Base-by-base conservation (phyloP, 1,140 invertebrate genomes). In the Brachionus angularis region DNA sequence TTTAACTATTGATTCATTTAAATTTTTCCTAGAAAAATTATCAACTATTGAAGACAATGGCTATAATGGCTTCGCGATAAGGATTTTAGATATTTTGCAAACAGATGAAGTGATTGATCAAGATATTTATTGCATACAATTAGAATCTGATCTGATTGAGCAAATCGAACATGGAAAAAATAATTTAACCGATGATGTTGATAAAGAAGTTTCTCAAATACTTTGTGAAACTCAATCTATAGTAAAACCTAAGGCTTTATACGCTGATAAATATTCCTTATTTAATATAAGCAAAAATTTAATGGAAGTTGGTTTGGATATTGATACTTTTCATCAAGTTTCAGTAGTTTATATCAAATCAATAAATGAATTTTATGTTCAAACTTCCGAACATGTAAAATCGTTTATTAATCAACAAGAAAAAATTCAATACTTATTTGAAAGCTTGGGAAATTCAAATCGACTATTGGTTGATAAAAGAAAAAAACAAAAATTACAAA, bases 351-450 rank as follows among this genome's bases (percentile, higher is more conserved):
- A 67, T n/a, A 34, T 67, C 47, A 29, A 50, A 67, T 47, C 62
- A 1, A 4, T 67, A 21, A 25, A 18, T 25, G 62, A 67, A 34
- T 67, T 67, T 42, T 67, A 67, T 50, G 62, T 67, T 1, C 62
- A 67, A 29, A 47, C 62, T 2, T 18, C 42, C 18, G 42, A 67
- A 1, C 46, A 27, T 23, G 18, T 47, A 23, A n/a, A 36, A 39
- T n/a, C 23, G n/a, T 39, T 39, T 23, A 39, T 58, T 14, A 34
- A 36, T 23, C 23, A 39, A 23, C 53, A 58, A 36, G 53, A 7
- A 14, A 58, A 58, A 58, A 36, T 58, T 39, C 53, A 58, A 27
- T 34, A 23, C 1, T 12, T 58, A 5, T 3, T 58, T 3, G 53
- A 58, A 36, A 33, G 33, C 7, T 58, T 27, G 16, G n/a, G n/a